Evolutionary conservation across 2,113 vertebrate genomes (phyloP), one percentile per base, ranked within the genome.

Genomic region (Semnornis frantzii): DNA sequence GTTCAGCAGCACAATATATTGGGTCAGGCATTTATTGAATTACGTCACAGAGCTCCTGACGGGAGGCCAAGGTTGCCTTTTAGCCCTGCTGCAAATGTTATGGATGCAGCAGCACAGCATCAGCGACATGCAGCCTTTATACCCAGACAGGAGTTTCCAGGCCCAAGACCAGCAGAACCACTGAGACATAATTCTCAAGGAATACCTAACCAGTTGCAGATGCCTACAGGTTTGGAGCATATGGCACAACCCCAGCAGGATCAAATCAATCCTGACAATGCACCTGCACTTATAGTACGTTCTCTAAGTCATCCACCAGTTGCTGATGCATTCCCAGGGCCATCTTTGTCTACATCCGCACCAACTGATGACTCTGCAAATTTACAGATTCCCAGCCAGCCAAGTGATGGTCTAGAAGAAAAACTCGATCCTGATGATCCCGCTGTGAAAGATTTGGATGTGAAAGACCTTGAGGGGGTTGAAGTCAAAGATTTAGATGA

Each of bases 401-500:
- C 97, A 5, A 87, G 96, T 11, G 98, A 98, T 19, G 97, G 97
- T n/a, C 97, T 99, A 0, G 99, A 99, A 86, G 99, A 98, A 92
- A 99, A 99, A 46, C 97, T 99, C 39, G 99, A 99, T 94, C 97
- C 98, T 19, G 99, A 99, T 93, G 99, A 99, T 90, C 98, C 99
- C 1, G 97, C 98, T 20, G 99, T 99, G 30, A 99, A 99, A 97
- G 99, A 99, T 71, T 95, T 99, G 60, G 99, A 99, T 62, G 99
- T 99, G 21, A 98, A 98, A 93, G 98, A 98, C 70, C 97, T 98
- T 3, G 98, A 98, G 2, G 98, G 98, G 5, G 98, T 98, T 85
- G 99, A 99, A 95, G 99, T 99, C 82, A 99, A 99, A 95, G 99
- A 99, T 86, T 98, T 99, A 92, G 99, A 99, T 33, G 99, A 99